phyloP scores from a whole-genome alignment of 2,888 invertebrate genomes.

The Gastracanthus pulcherrimus region DNA sequence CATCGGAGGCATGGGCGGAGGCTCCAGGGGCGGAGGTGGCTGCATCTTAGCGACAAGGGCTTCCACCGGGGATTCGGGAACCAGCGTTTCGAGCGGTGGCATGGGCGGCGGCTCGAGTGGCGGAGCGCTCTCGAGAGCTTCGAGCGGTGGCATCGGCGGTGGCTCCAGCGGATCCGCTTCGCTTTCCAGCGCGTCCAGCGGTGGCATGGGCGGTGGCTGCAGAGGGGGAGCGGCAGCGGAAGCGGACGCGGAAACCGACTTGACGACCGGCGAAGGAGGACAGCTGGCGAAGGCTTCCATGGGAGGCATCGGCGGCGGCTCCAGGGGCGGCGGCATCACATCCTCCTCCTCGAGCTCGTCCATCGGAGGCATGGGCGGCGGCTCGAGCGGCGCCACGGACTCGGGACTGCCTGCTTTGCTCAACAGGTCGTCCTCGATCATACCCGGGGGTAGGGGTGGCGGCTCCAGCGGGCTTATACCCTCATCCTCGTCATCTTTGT shows the following conservation, averaged over 20 bases:
- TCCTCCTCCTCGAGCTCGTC: constrained; percentile 10
- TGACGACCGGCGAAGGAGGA: neutral
- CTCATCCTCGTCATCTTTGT: no score
- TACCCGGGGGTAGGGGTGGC: constrained; percentile 30
- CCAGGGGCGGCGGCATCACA: neutral
- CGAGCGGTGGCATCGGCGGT: constrained; percentile 39
- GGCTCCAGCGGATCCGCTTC: constrained; percentile 15
- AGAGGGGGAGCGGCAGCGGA: neutral
- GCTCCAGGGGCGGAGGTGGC: constrained; percentile 24
- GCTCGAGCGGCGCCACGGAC: constrained; percentile 22
- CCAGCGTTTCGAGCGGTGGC: constrained; percentile 36
- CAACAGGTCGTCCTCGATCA: constrained; percentile 33
- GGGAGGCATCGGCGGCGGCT: constrained; percentile 48
- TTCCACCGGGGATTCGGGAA: neutral
- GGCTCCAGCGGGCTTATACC: constrained; percentile 15
- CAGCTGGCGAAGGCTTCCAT: constrained; percentile 11
- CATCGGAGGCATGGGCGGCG: constrained; percentile 41
- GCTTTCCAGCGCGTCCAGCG: neutral
- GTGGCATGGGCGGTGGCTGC: constrained; percentile 35
- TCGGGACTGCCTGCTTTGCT: constrained; percentile 49
- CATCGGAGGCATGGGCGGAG: constrained; percentile 32
- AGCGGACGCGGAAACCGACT: no score
- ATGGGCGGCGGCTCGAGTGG: constrained; percentile 47
- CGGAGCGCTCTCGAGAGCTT: neutral
- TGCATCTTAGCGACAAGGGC: no score